phyloP scores from a whole-genome alignment of 2,888 invertebrate species.

The Formica aserva region DNA sequence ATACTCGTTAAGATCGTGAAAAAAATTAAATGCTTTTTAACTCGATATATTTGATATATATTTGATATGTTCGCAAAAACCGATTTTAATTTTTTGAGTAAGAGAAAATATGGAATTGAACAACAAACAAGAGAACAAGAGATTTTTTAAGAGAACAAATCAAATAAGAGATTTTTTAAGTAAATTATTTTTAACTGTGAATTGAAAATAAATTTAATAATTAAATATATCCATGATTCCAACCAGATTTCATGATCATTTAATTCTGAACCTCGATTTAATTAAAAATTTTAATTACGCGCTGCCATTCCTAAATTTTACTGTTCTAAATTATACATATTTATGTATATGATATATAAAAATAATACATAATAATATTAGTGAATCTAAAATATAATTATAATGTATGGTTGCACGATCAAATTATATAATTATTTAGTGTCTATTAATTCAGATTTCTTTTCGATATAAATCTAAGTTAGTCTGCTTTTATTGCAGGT shows the following conservation, averaged over 20 bases:
- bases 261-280: background rate
- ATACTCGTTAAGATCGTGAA: no score
- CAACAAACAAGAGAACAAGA: background rate
- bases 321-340: background rate
- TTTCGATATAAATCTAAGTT: background rate
- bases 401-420: background rate
- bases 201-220: background rate
- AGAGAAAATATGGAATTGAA: background rate
- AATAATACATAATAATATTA: background rate
- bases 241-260: background rate
- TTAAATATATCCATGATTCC: background rate
- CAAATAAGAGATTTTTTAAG: background rate
- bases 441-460: conserved; percentile 4
- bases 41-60: no score
- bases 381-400: background rate
- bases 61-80: background rate
- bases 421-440: background rate
- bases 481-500: conserved; percentile 88
- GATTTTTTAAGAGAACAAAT: background rate
- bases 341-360: background rate
- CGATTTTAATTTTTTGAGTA: background rate
- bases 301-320: background rate
- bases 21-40: no score
- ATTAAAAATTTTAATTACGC: background rate
- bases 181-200: background rate